A percentile compares a stretch with the other conserved stretches of the same genome.
These are phyloP conservation scores for Diloba caeruleocephala DNA, from an alignment of 2,888 invertebrate species.

Conservation along the genomic window DNA sequence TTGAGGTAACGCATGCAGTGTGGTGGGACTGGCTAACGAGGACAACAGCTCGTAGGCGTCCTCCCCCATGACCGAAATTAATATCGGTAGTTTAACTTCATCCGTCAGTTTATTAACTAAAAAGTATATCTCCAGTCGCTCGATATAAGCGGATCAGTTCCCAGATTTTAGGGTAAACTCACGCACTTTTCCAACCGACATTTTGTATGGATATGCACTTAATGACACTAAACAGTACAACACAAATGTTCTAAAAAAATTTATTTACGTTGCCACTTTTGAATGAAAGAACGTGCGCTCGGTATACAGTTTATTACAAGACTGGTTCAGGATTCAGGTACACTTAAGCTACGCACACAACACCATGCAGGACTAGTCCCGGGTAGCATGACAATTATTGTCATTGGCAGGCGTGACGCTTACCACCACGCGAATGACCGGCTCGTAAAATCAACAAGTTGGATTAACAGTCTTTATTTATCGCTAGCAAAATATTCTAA, in stretches of 20 bases:
- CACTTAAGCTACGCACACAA: too few species aligned
- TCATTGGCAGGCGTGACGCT: too few species aligned
- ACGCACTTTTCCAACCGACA: background rate
- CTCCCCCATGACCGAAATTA: constrained; percentile 9
- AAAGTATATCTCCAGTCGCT: background rate
- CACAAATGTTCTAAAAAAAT: background rate
- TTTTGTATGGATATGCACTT: too few species aligned
- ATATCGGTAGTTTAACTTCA: constrained; percentile 6
- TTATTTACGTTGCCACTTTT: background rate
- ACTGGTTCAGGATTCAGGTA: background rate
- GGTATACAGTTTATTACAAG: background rate
- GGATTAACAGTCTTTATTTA: too few species aligned
- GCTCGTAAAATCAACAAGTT: too few species aligned
- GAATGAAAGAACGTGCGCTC: background rate
- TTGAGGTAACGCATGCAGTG: too few species aligned
- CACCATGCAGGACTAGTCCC: too few species aligned
- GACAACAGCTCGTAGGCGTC: constrained; percentile 9
- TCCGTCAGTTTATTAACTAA: background rate
- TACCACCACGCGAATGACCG: too few species aligned
- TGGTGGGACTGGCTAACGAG: constrained; percentile 9
- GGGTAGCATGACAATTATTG: too few species aligned
- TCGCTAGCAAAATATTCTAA: too few species aligned
- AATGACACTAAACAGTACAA: background rate
- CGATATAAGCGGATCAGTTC: constrained; percentile 5
- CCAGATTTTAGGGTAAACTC: background rate